phyloP scores from a whole-genome alignment of 2,888 invertebrate genomes.

The Kryphioiulus occultus region DNA sequence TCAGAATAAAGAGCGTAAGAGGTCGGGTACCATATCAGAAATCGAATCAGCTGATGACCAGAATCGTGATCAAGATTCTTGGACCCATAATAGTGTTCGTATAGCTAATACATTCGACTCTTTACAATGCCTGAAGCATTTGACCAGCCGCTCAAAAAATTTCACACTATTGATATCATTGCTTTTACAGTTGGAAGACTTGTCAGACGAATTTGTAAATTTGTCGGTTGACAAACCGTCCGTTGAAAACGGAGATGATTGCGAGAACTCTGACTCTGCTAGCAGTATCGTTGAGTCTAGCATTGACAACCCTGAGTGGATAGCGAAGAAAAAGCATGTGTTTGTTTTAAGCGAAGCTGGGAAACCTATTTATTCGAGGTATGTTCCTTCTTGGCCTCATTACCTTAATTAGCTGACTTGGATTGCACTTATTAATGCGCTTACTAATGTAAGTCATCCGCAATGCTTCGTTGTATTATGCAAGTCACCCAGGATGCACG shows the following conservation, averaged over 20 bases:
- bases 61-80: neutral
- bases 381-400: too few relatives aligned
- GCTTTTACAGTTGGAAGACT: neutral
- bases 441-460: too few relatives aligned
- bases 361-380: slow-evolving; percentile 95
- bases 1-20: slow-evolving; percentile 39
- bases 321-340: slow-evolving; percentile 85
- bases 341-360: slow-evolving; percentile 95
- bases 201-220: neutral
- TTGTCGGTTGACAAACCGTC: neutral
- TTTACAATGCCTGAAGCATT: neutral
- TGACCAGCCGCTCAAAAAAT: neutral
- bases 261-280: neutral
- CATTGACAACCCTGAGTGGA: slow-evolving; percentile 70
- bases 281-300: slow-evolving; percentile 49
- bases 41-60: slow-evolving; percentile 33
- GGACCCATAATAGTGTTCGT: neutral
- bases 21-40: slow-evolving; percentile 41
- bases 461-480: too few relatives aligned
- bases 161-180: neutral
- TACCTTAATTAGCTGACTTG: too few relatives aligned
- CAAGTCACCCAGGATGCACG: too few relatives aligned
- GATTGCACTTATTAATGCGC: too few relatives aligned
- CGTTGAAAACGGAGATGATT: slow-evolving; percentile 37
- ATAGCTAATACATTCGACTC: neutral